These are phyloP conservation scores for Platyscapa corneri DNA, from an alignment of 1,140 invertebrate species.

Conservation along the genomic window DNA sequence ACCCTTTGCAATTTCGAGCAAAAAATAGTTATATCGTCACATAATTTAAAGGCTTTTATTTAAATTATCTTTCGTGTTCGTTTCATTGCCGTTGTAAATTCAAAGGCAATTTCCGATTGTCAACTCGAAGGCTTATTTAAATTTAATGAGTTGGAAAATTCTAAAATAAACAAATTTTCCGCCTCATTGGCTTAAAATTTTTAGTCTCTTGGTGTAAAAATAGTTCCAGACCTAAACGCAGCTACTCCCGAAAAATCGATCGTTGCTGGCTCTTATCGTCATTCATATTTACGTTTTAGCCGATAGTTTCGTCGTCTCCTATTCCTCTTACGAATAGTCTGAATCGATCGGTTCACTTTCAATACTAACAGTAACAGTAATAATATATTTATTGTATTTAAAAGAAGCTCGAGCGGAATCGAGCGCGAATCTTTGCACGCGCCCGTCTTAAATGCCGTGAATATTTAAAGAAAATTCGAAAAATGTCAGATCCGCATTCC, in stretches of 20 bases:
- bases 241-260: no score
- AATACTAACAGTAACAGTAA: no score
- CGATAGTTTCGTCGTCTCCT: not conserved
- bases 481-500: not conserved
- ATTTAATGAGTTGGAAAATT: not conserved
- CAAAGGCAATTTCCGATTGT: not conserved
- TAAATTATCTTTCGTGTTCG: not conserved
- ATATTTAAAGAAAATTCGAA: not conserved
- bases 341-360: not conserved
- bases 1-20: conserved; percentile 10
- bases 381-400: no score
- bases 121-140: not conserved
- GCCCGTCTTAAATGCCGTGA: not conserved
- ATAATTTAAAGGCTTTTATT: conserved; percentile 2
- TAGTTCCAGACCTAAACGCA: no score
- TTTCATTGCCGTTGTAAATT: not conserved
- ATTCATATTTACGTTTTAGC: not conserved
- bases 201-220: no score
- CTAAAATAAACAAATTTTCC: not conserved
- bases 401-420: not conserved
- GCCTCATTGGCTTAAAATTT: not conserved
- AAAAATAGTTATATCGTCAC: not conserved
- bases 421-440: not conserved
- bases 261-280: not conserved
- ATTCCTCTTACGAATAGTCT: not conserved